These are phyloP conservation scores for Agelastica alni DNA, from an alignment of 2,888 invertebrate genomes.

Conservation along the genomic window DNA sequence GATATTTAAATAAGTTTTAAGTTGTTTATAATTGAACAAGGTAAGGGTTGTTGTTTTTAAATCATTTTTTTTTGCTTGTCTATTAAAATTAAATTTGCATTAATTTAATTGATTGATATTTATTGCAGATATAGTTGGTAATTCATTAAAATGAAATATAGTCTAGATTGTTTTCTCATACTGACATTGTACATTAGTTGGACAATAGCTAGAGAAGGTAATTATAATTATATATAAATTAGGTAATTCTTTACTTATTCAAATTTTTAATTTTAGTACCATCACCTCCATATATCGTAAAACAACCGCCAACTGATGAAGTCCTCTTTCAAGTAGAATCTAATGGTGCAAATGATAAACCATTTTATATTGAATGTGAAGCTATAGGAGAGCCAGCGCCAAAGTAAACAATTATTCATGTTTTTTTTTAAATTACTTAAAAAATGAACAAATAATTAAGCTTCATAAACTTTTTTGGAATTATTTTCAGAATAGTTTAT, in stretches of 20 bases:
- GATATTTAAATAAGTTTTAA: too few species aligned
- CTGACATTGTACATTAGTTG: constrained; percentile 37
- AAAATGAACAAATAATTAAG: too few species aligned
- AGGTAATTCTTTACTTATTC: neutral
- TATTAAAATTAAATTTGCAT: too few species aligned
- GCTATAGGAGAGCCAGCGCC: constrained; percentile 95
- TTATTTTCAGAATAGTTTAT: too few species aligned
- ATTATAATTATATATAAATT: constrained; percentile 3
- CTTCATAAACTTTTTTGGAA: too few species aligned
- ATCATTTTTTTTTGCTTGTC: too few species aligned
- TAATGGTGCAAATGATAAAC: constrained; percentile 86
- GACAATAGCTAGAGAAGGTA: constrained; percentile 43
- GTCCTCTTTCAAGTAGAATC: constrained; percentile 89
- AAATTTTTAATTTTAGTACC: constrained; percentile 66
- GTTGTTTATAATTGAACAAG: too few species aligned
- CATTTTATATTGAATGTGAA: constrained; percentile 94
- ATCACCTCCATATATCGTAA: constrained; percentile 88
- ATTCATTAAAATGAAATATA: constrained; percentile 41
- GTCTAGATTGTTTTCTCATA: constrained; percentile 40
- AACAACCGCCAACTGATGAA: constrained; percentile 91
- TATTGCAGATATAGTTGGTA: constrained; percentile 37
- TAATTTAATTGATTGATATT: too few species aligned
- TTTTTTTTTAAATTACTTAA: constrained; percentile 2
- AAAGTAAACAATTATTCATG: constrained; percentile 65
- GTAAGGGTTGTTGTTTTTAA: too few species aligned